A percentile compares a stretch with the other conserved stretches of the same genome.
Conservation (phyloP, 2,888 invertebrate species). For the Pachydiplax longipennis region DNA sequence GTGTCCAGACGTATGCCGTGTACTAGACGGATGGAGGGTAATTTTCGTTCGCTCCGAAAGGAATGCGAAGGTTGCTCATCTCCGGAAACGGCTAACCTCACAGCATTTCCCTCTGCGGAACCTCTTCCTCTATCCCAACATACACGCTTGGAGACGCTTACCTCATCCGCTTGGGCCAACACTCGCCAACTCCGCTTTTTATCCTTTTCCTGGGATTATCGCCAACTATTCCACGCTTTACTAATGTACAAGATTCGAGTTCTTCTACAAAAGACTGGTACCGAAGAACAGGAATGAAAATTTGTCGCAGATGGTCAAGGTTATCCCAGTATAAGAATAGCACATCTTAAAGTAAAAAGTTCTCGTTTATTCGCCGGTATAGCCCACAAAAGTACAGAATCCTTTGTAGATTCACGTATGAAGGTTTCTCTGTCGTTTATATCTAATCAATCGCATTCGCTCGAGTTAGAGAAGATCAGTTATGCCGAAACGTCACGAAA, state of each 20-base stretch:
- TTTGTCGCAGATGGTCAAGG: too few relatives aligned
- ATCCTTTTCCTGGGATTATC: not conserved
- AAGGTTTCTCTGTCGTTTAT: too few relatives aligned
- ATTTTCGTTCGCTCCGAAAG: not conserved
- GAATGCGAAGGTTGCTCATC: constrained; percentile 27
- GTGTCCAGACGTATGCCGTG: not conserved
- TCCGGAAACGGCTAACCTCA: constrained; percentile 5
- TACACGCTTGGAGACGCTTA: not conserved
- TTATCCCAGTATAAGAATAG: too few relatives aligned
- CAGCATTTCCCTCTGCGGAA: not conserved
- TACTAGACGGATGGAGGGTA: not conserved
- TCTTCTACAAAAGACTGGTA: too few relatives aligned
- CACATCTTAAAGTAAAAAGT: too few relatives aligned
- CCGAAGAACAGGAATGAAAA: too few relatives aligned
- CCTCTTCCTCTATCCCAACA: not conserved
- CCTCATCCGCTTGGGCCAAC: not conserved
- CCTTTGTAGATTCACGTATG: too few relatives aligned
- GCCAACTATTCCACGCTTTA: not conserved
- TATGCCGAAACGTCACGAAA: too few relatives aligned
- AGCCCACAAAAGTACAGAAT: too few relatives aligned
- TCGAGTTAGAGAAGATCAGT: too few relatives aligned
- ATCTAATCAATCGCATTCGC: too few relatives aligned
- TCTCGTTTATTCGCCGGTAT: too few relatives aligned
- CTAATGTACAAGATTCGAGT: not conserved
- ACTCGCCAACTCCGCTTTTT: not conserved